A percentile compares a stretch with the other conserved stretches of the same genome.
These are phyloP conservation scores for Enteromius fasciolatus DNA, from an alignment of 2,797 vertebrate genomes.

Conservation along the genomic window DNA sequence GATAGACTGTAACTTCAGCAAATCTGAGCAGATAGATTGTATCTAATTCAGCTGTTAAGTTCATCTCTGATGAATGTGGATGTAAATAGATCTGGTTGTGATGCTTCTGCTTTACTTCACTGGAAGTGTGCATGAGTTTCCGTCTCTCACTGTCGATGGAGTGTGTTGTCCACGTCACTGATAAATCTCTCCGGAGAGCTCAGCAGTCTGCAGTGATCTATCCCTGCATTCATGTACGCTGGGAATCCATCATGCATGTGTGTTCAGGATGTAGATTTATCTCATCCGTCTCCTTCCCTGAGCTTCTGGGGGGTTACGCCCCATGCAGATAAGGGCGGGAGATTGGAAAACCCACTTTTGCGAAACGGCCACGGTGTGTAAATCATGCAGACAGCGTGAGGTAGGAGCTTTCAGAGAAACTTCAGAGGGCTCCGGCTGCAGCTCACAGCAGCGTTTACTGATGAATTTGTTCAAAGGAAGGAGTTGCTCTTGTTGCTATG, in stretches of 20 bases:
- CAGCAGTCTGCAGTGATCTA: slow-evolving; percentile 58
- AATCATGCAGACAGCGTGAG: slow-evolving; percentile 64
- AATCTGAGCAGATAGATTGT: not conserved
- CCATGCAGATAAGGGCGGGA: slow-evolving; percentile 63
- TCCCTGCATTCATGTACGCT: slow-evolving; percentile 44
- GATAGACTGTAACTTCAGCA: not conserved
- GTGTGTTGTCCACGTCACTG: slow-evolving; percentile 49
- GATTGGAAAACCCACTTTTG: slow-evolving; percentile 62
- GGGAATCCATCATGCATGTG: slow-evolving; percentile 33
- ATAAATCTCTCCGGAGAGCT: slow-evolving; percentile 65
- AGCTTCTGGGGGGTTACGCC: slow-evolving; percentile 50
- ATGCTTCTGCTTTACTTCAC: not conserved
- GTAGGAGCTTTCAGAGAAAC: slow-evolving; percentile 52
- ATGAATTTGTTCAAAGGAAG: slow-evolving; percentile 48
- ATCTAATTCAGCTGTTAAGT: not conserved
- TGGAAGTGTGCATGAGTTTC: slow-evolving; percentile 15
- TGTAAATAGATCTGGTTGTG: not conserved
- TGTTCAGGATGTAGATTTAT: slow-evolving; percentile 68
- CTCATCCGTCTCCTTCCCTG: slow-evolving; percentile 25
- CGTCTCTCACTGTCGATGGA: slow-evolving; percentile 55
- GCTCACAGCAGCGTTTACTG: slow-evolving; percentile 66
- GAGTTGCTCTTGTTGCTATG: slow-evolving; percentile 4
- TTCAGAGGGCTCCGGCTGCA: slow-evolving; percentile 64
- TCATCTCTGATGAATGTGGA: not conserved
- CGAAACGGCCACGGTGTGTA: slow-evolving; percentile 47